Base-by-base conservation (phyloP, 2,888 invertebrate genomes). In the Cheilosia scutellata region DNA sequence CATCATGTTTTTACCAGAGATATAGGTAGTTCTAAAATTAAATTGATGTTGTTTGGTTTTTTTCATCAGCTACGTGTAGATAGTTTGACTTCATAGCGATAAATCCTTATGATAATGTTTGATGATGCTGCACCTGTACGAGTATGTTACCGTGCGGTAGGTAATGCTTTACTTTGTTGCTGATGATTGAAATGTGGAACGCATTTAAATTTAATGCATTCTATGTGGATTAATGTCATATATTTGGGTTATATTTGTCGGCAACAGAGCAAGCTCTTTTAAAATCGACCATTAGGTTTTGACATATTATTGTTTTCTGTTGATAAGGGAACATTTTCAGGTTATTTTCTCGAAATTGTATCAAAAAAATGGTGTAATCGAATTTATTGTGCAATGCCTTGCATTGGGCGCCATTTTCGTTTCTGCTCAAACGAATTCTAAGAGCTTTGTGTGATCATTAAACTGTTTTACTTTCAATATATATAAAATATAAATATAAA, bases 1-100 rank as follows among this genome's bases (percentile, higher is more conserved):
- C 58, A 75, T 79, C 75, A 58, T 49, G 47, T 62, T 51, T 49
- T 25, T 25, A n/a, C 27, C 16, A 20, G 44, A 44, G 11, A 47
- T 31, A 51, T 51, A 62, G 62, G 53, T 25, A 62, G 37, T 62
- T 83, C 62, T 79, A 75, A 65, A 78, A 68, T 75, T 78, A 78
- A 74, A 84, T 72, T 62, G 74, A 74, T 74, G 68, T 68, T 62
- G 42, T 62, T 75, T 66, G 37, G 27, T 27, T 58, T 62, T 70
- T 44, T 57, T 20, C 6, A 42, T n/a, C 27, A 4, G n/a, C 9
- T 27, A 6, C 3, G 13, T 42, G 44, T 72, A 53, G 53, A 40
- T 53, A 55, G 55, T 20, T 29, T 16, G 20, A 42, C 55, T 31
- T 20, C 33, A 27, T 25, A 31, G 4, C 31, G 29, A 58, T 58